phyloP scores from a whole-genome alignment of 2,888 invertebrate species.

The Drosophila pseudotakahashii region DNA sequence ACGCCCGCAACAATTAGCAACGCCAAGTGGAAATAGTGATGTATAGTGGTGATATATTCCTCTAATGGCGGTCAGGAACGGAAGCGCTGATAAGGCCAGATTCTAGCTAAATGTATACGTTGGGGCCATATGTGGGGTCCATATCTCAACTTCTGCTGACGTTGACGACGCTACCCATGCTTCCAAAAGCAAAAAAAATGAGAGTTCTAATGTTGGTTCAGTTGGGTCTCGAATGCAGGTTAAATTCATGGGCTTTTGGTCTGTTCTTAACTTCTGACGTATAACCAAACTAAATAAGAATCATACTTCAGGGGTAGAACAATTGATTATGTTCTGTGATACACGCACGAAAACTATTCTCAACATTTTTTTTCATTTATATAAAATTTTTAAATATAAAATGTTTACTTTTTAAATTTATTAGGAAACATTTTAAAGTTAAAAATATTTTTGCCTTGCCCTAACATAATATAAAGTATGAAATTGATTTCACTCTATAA shows the following conservation, averaged over 20 bases:
- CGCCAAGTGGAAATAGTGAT: conserved; percentile 16
- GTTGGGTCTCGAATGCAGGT: conserved; percentile 3
- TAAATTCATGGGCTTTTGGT: not conserved
- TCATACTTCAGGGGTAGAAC: too few species aligned
- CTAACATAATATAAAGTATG: not conserved
- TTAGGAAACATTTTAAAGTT: too few species aligned
- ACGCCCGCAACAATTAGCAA: conserved; percentile 39
- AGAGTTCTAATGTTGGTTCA: conserved; percentile 12
- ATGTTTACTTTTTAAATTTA: too few species aligned
- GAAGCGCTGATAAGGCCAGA: conserved; percentile 26
- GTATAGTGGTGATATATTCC: conserved; percentile 19
- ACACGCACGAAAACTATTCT: too few species aligned
- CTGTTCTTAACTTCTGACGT: not conserved
- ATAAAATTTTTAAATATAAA: too few species aligned
- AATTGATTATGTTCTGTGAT: too few species aligned
- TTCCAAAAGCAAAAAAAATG: not conserved
- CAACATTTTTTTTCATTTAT: too few species aligned
- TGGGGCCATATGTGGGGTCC: conserved; percentile 3
- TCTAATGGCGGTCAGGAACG: conserved; percentile 16
- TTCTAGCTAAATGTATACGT: not conserved
- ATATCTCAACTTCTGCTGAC: conserved; percentile 28
- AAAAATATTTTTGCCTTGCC: too few species aligned
- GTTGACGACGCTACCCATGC: conserved; percentile 13
- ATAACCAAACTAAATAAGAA: not conserved
- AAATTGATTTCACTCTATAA: not conserved